Evolutionary conservation across 2,888 invertebrate species (phyloP), one percentile per base, ranked within the genome.

Genomic region (Cybosia mesomella): DNA sequence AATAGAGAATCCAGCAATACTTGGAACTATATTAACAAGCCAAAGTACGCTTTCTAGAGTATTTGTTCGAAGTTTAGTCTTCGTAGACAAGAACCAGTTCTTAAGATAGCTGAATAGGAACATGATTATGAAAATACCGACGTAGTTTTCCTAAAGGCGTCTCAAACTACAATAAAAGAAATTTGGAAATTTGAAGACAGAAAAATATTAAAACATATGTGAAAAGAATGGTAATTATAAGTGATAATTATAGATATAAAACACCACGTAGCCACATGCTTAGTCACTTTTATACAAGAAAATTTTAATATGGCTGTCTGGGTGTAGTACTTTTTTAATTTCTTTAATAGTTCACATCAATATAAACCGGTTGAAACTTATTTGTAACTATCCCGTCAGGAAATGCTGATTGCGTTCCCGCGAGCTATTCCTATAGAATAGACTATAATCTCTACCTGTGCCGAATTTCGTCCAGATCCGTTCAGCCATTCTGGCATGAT

Each of bases 1-100:
- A 36, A 87, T 76, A 34, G 90, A 86, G 79, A 91, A 91, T 18
- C 91, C 91, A 22, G 69, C 84, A 2, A 85, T 39, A 62, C 70
- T 84, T 0, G 92, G 92, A 5, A 85, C 76, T 21, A 89, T 32
- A 72, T 90, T 87, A 0, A 91, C 85, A 7, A 92, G 71, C 87
- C 87, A 85, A 32, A 92, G 63, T 9, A 92, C 49, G 72, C 84
- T 87, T 15, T 90, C 87, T 7, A 88, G 74, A 55, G 82, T 88
- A 58, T 86, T 84, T 5, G 83, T 85, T 57, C 63, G 43, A 0
- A 91, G 28, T 5, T 77, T 71, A 32, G 64, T 64, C 73, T 84
- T 88, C 5, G 71, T 71, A 10, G 79, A 67, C 15, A 61, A 22
- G 28, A 82, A 60, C 15, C 15, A 54, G 7, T 69, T 24, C 64